Evolutionary conservation across 2,888 invertebrate species (phyloP).

Genomic region (Pyrrhia umbra): DNA sequence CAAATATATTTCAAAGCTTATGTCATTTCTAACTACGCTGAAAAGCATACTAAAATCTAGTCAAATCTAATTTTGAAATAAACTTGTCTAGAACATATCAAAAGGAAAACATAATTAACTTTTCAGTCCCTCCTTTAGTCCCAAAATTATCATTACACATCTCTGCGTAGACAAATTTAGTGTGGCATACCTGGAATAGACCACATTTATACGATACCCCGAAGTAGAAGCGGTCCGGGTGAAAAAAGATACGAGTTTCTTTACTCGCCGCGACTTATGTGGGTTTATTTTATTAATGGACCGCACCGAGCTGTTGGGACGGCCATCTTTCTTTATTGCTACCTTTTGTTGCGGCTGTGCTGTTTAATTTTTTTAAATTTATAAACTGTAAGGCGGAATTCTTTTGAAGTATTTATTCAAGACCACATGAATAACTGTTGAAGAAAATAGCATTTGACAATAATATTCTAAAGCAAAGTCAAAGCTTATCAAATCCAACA

Average conservation of each 20-base stretch:
- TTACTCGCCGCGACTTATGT: conserved; percentile 42
- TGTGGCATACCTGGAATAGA: conserved; percentile 46
- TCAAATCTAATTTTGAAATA: neutral
- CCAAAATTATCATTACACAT: conserved; percentile 44
- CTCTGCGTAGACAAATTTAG: conserved; percentile 57
- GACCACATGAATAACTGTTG: neutral
- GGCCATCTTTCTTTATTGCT: conserved; percentile 58
- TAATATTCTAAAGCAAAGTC: neutral
- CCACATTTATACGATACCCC: conserved; percentile 52
- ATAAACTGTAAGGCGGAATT: conserved; percentile 16
- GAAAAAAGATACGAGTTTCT: conserved; percentile 55
- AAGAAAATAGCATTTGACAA: neutral
- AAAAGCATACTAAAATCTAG: neutral
- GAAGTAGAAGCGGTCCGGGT: conserved; percentile 36
- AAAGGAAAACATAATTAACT: conserved; percentile 37
- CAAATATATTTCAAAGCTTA: neutral
- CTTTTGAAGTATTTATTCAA: neutral
- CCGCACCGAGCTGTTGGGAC: conserved; percentile 34
- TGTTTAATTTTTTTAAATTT: conserved; percentile 44
- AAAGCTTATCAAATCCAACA: neutral
- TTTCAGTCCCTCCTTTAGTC: conserved; percentile 27
- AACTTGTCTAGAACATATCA: conserved; percentile 21
- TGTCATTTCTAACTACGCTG: neutral
- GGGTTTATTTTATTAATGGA: conserved; percentile 63
- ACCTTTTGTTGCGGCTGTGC: conserved; percentile 40